phyloP scores from a whole-genome alignment of 2,113 vertebrate species.

The Elaphurus davidianus region DNA sequence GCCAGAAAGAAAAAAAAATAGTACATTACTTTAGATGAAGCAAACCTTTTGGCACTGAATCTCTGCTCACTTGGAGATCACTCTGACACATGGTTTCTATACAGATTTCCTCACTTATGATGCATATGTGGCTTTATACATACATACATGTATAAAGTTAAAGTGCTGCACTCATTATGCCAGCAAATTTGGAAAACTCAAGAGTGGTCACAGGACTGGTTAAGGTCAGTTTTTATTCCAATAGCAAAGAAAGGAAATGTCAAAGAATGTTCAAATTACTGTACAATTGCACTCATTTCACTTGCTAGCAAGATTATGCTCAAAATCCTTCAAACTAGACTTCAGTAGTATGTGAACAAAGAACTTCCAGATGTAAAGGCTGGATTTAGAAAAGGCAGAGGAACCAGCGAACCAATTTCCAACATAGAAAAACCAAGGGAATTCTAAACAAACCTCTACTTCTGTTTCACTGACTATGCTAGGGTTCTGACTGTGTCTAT shows the following conservation, averaged over 20 bases:
- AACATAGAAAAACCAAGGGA: background rate
- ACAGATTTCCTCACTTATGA: background rate
- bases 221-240: background rate
- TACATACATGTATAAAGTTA: background rate
- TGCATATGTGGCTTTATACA: background rate
- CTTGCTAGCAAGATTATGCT: background rate
- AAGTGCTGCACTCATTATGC: background rate
- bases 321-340: background rate
- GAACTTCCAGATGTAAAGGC: background rate
- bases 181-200: background rate
- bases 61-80: background rate
- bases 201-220: background rate
- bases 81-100: background rate
- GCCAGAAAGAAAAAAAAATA: background rate
- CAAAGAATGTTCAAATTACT: background rate
- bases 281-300: background rate
- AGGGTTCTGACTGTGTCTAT: background rate
- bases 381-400: background rate
- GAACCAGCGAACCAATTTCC: background rate
- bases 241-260: background rate
- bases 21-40: background rate
- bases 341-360: background rate
- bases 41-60: conserved; percentile 43
- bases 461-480: background rate
- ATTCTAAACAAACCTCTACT: background rate